These are phyloP conservation scores for Sebastes baramenuke DNA, from an alignment of 2,797 vertebrate species.

Conservation along the genomic window DNA sequence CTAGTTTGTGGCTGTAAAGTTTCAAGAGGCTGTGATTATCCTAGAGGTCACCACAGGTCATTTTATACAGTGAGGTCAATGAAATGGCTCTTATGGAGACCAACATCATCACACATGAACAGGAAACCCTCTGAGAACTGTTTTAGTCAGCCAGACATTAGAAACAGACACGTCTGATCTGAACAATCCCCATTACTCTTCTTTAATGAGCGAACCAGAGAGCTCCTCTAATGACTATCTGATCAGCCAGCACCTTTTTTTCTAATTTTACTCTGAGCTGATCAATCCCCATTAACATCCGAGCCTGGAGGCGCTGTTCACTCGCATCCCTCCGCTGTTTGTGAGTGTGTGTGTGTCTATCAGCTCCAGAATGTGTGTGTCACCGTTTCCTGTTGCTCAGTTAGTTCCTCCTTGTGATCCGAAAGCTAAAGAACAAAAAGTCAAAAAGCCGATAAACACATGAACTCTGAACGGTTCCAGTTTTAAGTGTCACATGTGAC, in stretches of 20 bases:
- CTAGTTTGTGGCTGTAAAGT: too few relatives aligned
- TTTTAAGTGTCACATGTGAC: conserved; percentile 4
- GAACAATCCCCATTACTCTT: not conserved
- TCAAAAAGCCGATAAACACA: not conserved
- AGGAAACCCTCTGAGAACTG: not conserved
- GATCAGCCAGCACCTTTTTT: conserved; percentile 34
- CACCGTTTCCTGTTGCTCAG: not conserved
- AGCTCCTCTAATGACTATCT: conserved; percentile 36
- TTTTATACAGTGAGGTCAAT: too few relatives aligned
- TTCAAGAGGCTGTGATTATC: too few relatives aligned
- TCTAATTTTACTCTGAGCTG: conserved; percentile 42
- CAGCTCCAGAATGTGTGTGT: not conserved
- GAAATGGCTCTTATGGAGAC: too few relatives aligned
- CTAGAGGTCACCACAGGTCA: too few relatives aligned
- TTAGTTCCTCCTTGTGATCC: not conserved
- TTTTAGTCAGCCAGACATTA: not conserved
- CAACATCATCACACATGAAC: too few relatives aligned
- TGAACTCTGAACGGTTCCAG: not conserved
- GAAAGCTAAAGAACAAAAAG: not conserved
- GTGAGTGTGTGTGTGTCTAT: not conserved
- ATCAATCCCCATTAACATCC: conserved; percentile 70
- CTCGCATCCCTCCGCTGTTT: not conserved
- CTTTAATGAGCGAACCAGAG: not conserved
- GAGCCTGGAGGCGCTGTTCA: conserved; percentile 36
- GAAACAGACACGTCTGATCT: not conserved